Evolutionary conservation across 2,113 vertebrate species (phyloP).

Genomic region (Siphamia tubifer): DNA sequence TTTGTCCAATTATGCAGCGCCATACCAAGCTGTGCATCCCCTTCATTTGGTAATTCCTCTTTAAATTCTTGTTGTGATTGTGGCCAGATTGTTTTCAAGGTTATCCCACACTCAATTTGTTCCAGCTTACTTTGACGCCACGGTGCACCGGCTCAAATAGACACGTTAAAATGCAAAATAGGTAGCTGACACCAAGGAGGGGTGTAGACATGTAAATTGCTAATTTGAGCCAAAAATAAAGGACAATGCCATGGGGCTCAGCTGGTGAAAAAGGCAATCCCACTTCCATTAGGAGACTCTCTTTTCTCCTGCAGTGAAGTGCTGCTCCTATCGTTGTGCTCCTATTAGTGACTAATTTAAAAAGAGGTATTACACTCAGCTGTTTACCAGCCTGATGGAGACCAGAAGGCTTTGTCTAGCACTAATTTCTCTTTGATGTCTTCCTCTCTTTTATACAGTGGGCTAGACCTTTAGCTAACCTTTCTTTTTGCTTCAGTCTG

Average conservation of each 20-base stretch:
- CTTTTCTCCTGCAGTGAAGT: slow-evolving; percentile 42
- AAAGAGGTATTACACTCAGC: slow-evolving; percentile 58
- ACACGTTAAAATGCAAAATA: slow-evolving; percentile 24
- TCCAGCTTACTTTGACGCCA: neutral
- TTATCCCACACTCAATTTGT: slow-evolving; percentile 38
- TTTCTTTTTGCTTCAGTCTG: slow-evolving; percentile 10
- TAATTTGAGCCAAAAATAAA: slow-evolving; percentile 52
- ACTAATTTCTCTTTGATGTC: slow-evolving; percentile 52
- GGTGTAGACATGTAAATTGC: slow-evolving; percentile 64
- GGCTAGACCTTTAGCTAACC: slow-evolving; percentile 38
- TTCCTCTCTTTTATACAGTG: slow-evolving; percentile 12
- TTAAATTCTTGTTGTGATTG: slow-evolving; percentile 36
- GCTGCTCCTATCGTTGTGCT: slow-evolving; percentile 53
- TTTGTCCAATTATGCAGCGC: slow-evolving; percentile 47
- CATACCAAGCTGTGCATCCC: slow-evolving; percentile 1
- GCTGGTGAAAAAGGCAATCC: slow-evolving; percentile 61
- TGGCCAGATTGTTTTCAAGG: slow-evolving; percentile 68
- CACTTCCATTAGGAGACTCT: slow-evolving; percentile 67
- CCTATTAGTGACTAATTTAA: slow-evolving; percentile 72
- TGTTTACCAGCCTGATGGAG: slow-evolving; percentile 70
- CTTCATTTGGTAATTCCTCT: slow-evolving; percentile 63
- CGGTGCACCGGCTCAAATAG: slow-evolving; percentile 21
- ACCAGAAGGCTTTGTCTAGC: slow-evolving; percentile 53
- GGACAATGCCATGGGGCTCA: slow-evolving; percentile 38
- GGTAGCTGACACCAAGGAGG: neutral